A percentile compares a stretch with the other conserved stretches of the same genome.
phyloP scores from a whole-genome alignment of 1,140 invertebrate genomes.

The Acyrthosiphon pisum region DNA sequence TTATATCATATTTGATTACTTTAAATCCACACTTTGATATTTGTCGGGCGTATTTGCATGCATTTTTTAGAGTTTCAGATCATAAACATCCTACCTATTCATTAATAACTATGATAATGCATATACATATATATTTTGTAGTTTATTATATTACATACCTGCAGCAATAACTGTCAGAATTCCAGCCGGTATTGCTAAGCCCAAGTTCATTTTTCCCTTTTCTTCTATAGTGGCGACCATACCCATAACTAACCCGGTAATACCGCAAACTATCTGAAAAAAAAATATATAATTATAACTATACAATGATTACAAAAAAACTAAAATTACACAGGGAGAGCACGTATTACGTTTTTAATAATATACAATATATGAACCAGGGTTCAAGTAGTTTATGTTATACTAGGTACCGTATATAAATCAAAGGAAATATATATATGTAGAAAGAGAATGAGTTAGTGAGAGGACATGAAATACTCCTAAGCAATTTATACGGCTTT shows the following conservation, averaged over 20 bases:
- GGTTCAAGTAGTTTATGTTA: not conserved
- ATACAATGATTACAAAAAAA: not conserved
- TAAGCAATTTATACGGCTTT: not conserved
- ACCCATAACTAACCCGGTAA: conserved; percentile 71
- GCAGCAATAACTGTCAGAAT: conserved; percentile 69
- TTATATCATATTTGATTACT: not conserved
- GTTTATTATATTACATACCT: no score
- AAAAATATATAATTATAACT: not conserved
- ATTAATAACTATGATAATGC: not conserved
- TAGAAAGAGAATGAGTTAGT: not conserved
- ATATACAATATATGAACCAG: not conserved
- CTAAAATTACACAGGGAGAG: not conserved
- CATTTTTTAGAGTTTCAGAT: not conserved
- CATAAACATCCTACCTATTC: not conserved
- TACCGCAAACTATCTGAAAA: conserved; percentile 70
- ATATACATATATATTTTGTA: not conserved
- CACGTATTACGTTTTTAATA: not conserved
- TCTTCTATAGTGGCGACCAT: conserved; percentile 72
- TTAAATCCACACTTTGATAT: not conserved
- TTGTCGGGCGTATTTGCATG: not conserved
- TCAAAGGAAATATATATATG: not conserved
- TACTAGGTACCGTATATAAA: not conserved
- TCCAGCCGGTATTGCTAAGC: conserved; percentile 70
- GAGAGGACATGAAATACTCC: not conserved
- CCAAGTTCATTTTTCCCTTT: conserved; percentile 69